Evolutionary conservation across 2,797 vertebrate genomes (phyloP).

Genomic region (Emys orbicularis): DNA sequence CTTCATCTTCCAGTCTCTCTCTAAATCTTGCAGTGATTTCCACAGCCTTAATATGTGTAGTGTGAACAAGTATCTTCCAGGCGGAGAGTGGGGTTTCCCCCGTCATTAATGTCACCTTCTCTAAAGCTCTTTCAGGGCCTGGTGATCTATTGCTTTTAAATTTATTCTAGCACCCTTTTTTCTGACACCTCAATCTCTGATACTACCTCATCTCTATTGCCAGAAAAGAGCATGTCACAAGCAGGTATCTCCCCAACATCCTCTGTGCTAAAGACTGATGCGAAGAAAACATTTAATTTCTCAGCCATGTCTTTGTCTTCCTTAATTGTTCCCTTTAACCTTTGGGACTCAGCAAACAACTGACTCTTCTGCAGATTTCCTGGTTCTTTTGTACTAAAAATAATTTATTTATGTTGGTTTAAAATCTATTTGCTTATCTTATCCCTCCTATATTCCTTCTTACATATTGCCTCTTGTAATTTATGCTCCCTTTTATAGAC

Average conservation of each 20-base stretch:
- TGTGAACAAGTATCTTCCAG: not conserved
- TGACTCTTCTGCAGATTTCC: not conserved
- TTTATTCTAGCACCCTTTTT: not conserved
- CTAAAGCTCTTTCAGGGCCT: not conserved
- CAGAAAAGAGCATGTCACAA: not conserved
- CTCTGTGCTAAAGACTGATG: constrained; percentile 5
- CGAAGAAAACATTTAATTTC: not conserved
- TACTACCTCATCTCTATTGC: not conserved
- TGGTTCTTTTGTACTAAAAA: not conserved
- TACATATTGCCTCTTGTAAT: not conserved
- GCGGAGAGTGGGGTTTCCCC: not conserved
- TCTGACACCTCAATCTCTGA: not conserved
- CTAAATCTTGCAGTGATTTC: not conserved
- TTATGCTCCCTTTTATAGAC: not conserved
- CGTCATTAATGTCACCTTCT: not conserved
- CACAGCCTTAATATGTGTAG: not conserved
- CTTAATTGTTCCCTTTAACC: constrained; percentile 21
- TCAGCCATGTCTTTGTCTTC: constrained; percentile 9
- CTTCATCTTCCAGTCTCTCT: not conserved
- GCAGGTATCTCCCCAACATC: not conserved
- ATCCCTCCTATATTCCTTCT: not conserved
- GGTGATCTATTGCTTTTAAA: not conserved
- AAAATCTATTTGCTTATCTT: constrained; percentile 1
- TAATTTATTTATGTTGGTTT: not conserved
- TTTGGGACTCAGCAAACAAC: not conserved